Conservation (phyloP, 2,113 vertebrate genomes). For the Mellivora capensis region DNA sequence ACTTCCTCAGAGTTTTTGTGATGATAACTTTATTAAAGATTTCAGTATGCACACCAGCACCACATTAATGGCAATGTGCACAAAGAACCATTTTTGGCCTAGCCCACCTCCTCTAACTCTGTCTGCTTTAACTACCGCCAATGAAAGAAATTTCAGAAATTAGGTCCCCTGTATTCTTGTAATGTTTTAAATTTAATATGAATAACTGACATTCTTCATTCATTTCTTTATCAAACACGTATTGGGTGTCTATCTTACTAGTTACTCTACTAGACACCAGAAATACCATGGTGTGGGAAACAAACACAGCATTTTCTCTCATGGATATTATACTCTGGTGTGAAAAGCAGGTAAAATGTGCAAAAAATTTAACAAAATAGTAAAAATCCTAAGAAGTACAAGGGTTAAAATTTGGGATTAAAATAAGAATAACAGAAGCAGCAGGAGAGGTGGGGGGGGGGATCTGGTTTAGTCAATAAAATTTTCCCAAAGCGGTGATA, state of each 20-base stretch:
- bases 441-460: not conserved
- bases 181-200: not conserved
- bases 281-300: not conserved
- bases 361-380: constrained; percentile 1
- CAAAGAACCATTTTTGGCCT: not conserved
- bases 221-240: not conserved
- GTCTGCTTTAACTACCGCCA: not conserved
- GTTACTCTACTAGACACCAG: not conserved
- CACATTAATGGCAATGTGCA: not conserved
- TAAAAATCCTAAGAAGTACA: not conserved
- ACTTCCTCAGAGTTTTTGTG: not conserved
- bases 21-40: not conserved
- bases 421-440: not conserved
- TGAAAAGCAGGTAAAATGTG: not conserved
- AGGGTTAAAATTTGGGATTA: not conserved
- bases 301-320: not conserved
- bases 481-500: not conserved
- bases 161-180: not conserved
- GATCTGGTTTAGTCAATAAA: not conserved
- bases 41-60: not conserved
- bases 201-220: not conserved
- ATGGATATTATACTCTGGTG: not conserved
- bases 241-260: not conserved
- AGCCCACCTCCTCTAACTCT: not conserved
- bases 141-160: not conserved